These are phyloP conservation scores for Oreochromis grahami DNA, from an alignment of 2,797 vertebrate species.

Conservation along the genomic window DNA sequence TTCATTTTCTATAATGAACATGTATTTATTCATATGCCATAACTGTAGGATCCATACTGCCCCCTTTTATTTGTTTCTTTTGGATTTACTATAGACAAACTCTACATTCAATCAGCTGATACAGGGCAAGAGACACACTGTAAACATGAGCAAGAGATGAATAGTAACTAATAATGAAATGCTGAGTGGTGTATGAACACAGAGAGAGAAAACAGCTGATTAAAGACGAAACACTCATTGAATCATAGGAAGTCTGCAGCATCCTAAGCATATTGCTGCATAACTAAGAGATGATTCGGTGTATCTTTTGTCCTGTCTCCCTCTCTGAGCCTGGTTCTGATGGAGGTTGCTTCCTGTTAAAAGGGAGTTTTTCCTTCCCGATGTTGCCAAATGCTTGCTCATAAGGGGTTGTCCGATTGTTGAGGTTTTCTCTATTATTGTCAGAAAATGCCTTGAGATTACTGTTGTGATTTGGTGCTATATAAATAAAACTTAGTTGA, in stretches of 20 bases:
- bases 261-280: not conserved
- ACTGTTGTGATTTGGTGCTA: not conserved
- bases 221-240: rapidly evolving
- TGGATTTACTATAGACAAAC: not conserved
- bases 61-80: not conserved
- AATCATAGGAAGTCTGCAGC: not conserved
- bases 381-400: not conserved
- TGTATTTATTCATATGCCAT: not conserved
- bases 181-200: not conserved
- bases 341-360: not conserved
- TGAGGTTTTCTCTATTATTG: not conserved
- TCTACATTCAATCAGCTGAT: not conserved
- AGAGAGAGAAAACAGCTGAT: not conserved
- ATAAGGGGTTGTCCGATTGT: not conserved
- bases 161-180: not conserved
- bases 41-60: not conserved
- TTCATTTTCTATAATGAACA: not conserved
- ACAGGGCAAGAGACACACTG: not conserved
- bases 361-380: not conserved
- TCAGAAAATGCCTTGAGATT: not conserved
- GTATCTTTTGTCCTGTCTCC: not conserved
- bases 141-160: not conserved
- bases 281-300: not conserved
- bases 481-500: not conserved
- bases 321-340: not conserved